Evolutionary conservation across 2,113 vertebrate species (phyloP), one percentile per base, ranked within the genome.

Genomic region (Stegostoma tigrinum): DNA sequence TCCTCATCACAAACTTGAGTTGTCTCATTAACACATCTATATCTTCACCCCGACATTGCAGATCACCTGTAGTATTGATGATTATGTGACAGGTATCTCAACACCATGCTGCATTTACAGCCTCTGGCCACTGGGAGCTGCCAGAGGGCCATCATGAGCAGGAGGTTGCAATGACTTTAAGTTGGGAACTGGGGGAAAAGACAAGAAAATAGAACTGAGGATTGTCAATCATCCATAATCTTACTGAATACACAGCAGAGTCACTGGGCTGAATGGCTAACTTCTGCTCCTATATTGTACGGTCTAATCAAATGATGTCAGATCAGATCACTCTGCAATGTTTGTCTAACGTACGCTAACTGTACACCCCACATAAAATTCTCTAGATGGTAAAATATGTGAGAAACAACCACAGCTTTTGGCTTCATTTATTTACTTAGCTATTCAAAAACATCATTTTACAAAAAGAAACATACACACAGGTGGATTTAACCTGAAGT

Each of bases 361-460:
- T 5, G 21, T 21, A 30, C 34, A n/a, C 19, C 4, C 15, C 17
- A 30, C 21, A 27, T 95, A 27, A 45, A 72, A 30, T 42, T 17
- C 67, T 38, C 38, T 67, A 70, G 45, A 38, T 3, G 66, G 34
- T 23, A 66, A 94, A 94, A 23, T 42, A 72, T 0, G 5, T 24
- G 15, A 95, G 70, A 75, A 52, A 48, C 14, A 19, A 52, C 27
- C 94, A 95, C 12, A 64, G 17, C 17, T 38, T 93, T 93, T 66
- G 89, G 89, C 12, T 95, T 95, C 34, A 95, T 75, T 75, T 45
- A 5, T 72, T n/a, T 93, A 30, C n/a, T 61, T 34, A 34, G 61
- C 48, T 93, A 14, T 75, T 72, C 48, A 72, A 95, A 95, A 95
- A 95, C 67, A 19, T 15, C 67, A 72, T 95, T 68, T 34, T 75